phyloP scores from a whole-genome alignment of 2,888 invertebrate species.

The Eretmocerus hayati region DNA sequence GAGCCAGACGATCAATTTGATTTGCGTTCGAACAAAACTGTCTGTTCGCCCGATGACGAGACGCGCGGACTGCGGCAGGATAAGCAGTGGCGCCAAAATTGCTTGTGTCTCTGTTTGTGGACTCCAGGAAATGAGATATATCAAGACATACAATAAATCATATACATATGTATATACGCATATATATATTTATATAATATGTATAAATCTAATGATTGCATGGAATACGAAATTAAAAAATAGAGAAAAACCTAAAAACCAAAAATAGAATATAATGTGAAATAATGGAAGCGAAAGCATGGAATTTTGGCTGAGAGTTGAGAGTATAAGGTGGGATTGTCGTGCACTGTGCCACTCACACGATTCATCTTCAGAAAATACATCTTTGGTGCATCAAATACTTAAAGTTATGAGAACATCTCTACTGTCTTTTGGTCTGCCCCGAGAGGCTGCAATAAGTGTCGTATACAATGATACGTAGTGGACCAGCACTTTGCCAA shows the following conservation, averaged over 20 bases:
- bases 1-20: background rate
- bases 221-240: constrained; percentile 4
- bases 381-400: constrained; percentile 10
- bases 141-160: background rate
- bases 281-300: constrained; percentile 27
- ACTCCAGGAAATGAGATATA: constrained; percentile 5
- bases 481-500: constrained; percentile 12
- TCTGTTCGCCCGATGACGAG: background rate
- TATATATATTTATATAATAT: constrained; percentile 4
- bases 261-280: constrained; percentile 5
- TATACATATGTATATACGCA: background rate
- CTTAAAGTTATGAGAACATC: constrained; percentile 2
- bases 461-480: background rate
- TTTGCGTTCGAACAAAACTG: constrained; percentile 1
- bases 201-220: background rate
- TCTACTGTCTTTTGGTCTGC: constrained; percentile 9
- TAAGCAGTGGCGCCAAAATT: constrained; percentile 12
- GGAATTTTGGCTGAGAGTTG: constrained; percentile 20
- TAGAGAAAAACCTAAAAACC: constrained; percentile 16
- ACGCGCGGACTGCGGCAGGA: constrained; percentile 2
- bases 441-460: constrained; percentile 3
- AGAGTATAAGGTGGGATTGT: constrained; percentile 18
- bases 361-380: constrained; percentile 10
- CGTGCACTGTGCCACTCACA: constrained; percentile 30
- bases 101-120: constrained; percentile 11